Percentiles rank a stretch among this genome's conserved stretches.
phyloP scores from a whole-genome alignment of 2,113 vertebrate species.

The Cryptotis parvus region DNA sequence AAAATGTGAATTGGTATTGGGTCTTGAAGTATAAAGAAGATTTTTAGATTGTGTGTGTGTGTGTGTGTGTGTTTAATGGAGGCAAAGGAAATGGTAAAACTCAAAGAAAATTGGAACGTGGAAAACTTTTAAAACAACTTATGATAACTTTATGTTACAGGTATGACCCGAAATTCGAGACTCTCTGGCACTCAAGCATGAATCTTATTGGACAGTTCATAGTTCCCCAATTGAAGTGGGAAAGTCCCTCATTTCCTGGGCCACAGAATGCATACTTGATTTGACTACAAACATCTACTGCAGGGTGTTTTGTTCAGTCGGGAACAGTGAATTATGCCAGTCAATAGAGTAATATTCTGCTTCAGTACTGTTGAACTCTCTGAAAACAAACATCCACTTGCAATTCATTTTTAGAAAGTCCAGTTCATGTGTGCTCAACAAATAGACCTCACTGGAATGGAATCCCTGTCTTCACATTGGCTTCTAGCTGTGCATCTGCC shows the following conservation, averaged over 20 bases:
- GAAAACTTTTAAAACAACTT: conserved; percentile 39
- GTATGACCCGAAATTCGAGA: conserved; percentile 54
- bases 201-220: background rate
- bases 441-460: conserved; percentile 35
- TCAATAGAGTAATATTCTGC: conserved; percentile 11
- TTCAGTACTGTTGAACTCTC: background rate
- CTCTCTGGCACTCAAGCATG: conserved; percentile 41
- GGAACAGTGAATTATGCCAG: background rate
- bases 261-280: conserved; percentile 1
- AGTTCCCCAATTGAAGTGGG: background rate
- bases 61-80: background rate
- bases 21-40: conserved; percentile 12
- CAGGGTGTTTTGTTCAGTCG: conserved; percentile 37
- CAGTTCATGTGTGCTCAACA: conserved; percentile 37
- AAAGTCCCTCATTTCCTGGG: conserved; percentile 39
- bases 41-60: background rate
- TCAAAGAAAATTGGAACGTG: background rate
- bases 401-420: conserved; percentile 39
- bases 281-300: conserved; percentile 18
- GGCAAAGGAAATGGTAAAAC: background rate
- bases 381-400: conserved; percentile 33
- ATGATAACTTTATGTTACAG: conserved; percentile 79
- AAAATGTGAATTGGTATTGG: background rate
- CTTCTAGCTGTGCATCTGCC: conserved; percentile 11
- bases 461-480: conserved; percentile 18